Conservation (phyloP, 2,113 vertebrate species). For the Thalassoma bifasciatum region DNA sequence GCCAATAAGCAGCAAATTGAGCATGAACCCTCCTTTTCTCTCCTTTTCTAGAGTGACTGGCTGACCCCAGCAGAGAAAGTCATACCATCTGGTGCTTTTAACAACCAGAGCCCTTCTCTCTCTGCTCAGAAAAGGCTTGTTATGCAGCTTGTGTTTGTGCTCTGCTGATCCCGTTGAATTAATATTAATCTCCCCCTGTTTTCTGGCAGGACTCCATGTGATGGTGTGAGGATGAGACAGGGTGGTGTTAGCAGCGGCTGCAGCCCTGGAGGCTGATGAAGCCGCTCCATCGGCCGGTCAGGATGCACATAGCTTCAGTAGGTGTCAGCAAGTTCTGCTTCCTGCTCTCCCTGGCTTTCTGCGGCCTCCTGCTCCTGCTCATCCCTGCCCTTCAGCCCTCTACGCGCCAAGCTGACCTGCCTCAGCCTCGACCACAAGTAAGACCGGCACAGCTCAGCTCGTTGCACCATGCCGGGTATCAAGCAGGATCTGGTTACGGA, state of each 20-base stretch:
- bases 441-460: constrained; percentile 23
- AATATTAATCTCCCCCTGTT: not conserved
- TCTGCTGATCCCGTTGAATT: not conserved
- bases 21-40: not conserved
- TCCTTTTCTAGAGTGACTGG: not conserved
- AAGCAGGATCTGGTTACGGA: not conserved
- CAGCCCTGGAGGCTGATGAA: constrained; percentile 83
- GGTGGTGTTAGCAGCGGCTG: constrained; percentile 52
- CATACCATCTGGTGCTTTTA: not conserved
- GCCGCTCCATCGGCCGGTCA: constrained; percentile 60
- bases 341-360: constrained; percentile 85
- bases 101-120: not conserved
- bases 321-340: constrained; percentile 89
- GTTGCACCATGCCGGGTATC: not conserved
- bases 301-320: constrained; percentile 85
- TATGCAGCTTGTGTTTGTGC: not conserved
- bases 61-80: not conserved
- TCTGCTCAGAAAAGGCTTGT: not conserved
- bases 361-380: constrained; percentile 86
- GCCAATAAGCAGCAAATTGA: not conserved
- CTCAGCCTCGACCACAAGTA: constrained; percentile 64
- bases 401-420: constrained; percentile 47
- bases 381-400: constrained; percentile 81
- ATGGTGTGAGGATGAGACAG: constrained; percentile 73
- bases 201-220: constrained; percentile 47